Percentiles rank a stretch among this genome's conserved stretches.
Evolutionary conservation across 1,140 invertebrate species (phyloP).

Genomic region (Drosophila athabasca): DNA sequence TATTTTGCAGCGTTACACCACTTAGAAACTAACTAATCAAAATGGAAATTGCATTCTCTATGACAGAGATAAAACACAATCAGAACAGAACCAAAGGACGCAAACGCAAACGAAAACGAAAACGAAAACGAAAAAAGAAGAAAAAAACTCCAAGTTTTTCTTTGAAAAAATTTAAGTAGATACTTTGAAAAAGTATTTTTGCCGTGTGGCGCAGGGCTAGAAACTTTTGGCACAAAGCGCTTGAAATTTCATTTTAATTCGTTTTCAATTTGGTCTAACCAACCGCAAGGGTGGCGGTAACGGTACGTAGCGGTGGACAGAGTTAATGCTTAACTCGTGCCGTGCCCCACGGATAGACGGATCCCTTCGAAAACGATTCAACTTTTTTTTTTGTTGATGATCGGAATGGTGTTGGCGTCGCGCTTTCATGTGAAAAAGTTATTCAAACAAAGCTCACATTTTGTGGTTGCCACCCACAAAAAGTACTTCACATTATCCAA

Average conservation of each 20-base stretch:
- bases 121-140: conserved; percentile 10
- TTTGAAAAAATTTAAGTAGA: conserved; percentile 59
- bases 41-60: conserved; percentile 71
- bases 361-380: conserved; percentile 29
- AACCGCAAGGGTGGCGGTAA: conserved; percentile 43
- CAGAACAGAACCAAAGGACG: background rate
- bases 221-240: conserved; percentile 59
- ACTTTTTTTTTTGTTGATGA: conserved; percentile 28
- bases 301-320: conserved; percentile 21
- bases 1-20: background rate
- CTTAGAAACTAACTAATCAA: conserved; percentile 48
- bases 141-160: conserved; percentile 56
- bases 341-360: conserved; percentile 12
- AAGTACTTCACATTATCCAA: no score
- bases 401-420: background rate
- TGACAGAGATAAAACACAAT: conserved; percentile 20
- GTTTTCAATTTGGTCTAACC: conserved; percentile 67
- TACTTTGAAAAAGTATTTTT: conserved; percentile 70
- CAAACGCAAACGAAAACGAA: background rate
- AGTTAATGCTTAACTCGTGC: conserved; percentile 49
- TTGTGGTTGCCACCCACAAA: no score
- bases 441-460: no score
- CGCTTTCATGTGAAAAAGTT: no score
- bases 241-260: conserved; percentile 78
- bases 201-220: conserved; percentile 52